Evolutionary conservation across 2,888 invertebrate species (phyloP).

Genomic region (Theristus sp.): DNA sequence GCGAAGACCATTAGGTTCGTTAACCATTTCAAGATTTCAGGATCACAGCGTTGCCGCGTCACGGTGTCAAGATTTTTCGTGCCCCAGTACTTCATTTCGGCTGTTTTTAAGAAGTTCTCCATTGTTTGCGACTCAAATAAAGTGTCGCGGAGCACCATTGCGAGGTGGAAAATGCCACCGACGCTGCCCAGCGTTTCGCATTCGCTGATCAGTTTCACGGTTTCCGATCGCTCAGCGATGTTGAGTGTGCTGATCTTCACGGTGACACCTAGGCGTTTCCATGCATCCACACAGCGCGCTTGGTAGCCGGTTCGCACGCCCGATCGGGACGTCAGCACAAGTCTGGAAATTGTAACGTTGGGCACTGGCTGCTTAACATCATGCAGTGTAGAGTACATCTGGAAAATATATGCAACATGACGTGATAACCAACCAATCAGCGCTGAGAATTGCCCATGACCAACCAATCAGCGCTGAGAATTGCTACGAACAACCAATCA

Average conservation of each 20-base stretch:
- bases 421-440: no score
- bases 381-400: no score
- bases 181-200: conserved; percentile 23
- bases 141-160: conserved; percentile 48
- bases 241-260: conserved; percentile 3
- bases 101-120: conserved; percentile 35
- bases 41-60: conserved; percentile 54
- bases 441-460: no score
- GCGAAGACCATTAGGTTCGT: neutral
- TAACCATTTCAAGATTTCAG: conserved; percentile 23
- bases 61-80: conserved; percentile 58
- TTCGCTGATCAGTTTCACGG: conserved; percentile 7
- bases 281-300: neutral
- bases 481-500: no score
- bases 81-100: conserved; percentile 57
- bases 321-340: conserved; percentile 1
- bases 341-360: no score
- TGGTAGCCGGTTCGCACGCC: conserved; percentile 1
- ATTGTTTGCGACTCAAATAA: conserved; percentile 36
- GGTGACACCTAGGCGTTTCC: neutral
- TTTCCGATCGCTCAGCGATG: conserved; percentile 1
- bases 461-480: no score
- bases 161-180: conserved; percentile 60
- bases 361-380: no score
- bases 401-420: no score